Conservation (phyloP, 2,113 vertebrate genomes). For the Eudyptes chrysolophus region DNA sequence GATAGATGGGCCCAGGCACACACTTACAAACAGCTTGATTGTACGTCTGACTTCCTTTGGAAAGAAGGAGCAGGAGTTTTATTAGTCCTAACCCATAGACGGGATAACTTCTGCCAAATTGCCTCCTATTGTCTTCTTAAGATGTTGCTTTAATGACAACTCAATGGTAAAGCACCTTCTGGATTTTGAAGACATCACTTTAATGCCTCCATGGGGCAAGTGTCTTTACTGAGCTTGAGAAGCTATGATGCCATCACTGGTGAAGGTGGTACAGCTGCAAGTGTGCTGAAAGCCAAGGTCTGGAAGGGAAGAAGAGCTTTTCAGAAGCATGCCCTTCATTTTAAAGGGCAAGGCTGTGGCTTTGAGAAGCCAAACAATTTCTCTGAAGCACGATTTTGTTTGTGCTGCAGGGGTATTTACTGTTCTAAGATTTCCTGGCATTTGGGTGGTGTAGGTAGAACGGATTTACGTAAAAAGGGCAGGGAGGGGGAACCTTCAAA, state of each 20-base stretch:
- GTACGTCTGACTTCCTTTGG: slow-evolving; percentile 1
- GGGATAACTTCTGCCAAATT: background rate
- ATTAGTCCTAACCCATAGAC: background rate
- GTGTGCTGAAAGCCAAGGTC: background rate
- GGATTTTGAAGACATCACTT: background rate
- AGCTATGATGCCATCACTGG: background rate
- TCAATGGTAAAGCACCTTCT: background rate
- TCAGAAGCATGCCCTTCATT: slow-evolving; percentile 15
- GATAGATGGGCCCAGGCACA: slow-evolving; percentile 15
- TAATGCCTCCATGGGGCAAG: background rate
- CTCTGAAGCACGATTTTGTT: background rate
- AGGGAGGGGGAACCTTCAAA: background rate
- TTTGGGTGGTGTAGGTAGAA: slow-evolving; percentile 16
- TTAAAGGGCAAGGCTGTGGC: background rate
- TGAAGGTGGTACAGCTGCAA: background rate
- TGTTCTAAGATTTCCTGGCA: slow-evolving; percentile 8
- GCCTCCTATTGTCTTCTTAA: background rate
- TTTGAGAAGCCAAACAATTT: background rate
- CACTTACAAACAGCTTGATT: slow-evolving; percentile 8
- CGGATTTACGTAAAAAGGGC: slow-evolving; percentile 3
- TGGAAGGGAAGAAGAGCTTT: background rate
- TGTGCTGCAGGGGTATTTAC: slow-evolving; percentile 35
- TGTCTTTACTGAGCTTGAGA: background rate
- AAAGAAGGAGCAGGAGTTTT: background rate
- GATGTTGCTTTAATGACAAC: background rate